Evolutionary conservation across 2,797 vertebrate genomes (phyloP).

Genomic region (Babyrousa celebensis): DNA sequence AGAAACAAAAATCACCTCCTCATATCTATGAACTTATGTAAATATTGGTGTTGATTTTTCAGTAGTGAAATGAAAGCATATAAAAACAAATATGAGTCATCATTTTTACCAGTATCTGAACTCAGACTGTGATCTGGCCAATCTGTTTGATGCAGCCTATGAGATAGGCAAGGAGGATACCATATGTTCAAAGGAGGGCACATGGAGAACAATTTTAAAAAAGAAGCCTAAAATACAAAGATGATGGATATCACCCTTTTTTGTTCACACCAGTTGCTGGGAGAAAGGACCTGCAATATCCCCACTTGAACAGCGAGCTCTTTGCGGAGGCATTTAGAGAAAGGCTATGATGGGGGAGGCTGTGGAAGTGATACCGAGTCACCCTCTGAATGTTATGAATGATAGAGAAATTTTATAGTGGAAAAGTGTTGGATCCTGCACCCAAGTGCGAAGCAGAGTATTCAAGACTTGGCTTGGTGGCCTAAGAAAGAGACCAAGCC

Average conservation of each 20-base stretch:
- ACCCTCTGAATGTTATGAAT: neutral
- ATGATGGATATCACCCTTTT: neutral
- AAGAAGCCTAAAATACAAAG: neutral
- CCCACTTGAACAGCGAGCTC: neutral
- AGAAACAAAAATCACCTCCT: neutral
- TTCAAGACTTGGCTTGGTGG: neutral
- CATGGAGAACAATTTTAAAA: neutral
- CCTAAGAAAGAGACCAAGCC: neutral
- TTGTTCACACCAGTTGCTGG: neutral
- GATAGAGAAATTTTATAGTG: neutral
- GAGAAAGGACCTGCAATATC: neutral
- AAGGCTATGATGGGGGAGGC: neutral
- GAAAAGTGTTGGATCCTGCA: neutral
- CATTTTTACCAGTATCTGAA: neutral
- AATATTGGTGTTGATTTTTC: neutral
- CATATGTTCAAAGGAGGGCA: neutral
- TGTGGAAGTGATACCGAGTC: neutral
- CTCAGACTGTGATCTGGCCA: neutral
- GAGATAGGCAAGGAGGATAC: neutral
- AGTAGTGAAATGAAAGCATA: neutral
- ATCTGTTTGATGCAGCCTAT: neutral
- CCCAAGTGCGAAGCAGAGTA: neutral
- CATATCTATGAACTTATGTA: neutral
- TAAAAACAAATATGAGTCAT: neutral
- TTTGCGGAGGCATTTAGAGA: neutral